Evolutionary conservation across 2,888 invertebrate species (phyloP).

Genomic region (Anoncus sp.): DNA sequence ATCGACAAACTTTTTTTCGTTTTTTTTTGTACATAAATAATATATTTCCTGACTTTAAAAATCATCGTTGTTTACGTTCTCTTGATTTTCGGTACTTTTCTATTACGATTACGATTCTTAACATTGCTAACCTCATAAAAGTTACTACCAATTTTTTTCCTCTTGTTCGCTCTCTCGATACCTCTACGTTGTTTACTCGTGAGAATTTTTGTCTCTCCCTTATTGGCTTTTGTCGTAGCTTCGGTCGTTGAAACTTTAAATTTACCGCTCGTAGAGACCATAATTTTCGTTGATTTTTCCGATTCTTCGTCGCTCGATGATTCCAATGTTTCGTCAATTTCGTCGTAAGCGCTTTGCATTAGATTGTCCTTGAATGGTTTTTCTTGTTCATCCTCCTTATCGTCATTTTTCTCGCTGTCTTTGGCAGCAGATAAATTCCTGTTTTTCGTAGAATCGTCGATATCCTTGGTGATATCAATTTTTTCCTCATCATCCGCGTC

Average conservation of each 20-base stretch:
- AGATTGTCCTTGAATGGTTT: conserved; percentile 82
- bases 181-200: conserved; percentile 92
- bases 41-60: neutral
- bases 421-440: neutral
- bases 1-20: neutral
- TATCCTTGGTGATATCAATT: conserved; percentile 12
- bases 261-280: conserved; percentile 81
- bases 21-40: conserved; percentile 20
- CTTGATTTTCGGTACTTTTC: conserved; percentile 83
- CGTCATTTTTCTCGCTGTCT: conserved; percentile 35
- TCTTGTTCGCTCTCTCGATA: conserved; percentile 89
- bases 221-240: conserved; percentile 43
- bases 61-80: conserved; percentile 44
- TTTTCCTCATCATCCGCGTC: conserved; percentile 77
- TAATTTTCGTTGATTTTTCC: conserved; percentile 84
- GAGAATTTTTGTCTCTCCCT: conserved; percentile 74
- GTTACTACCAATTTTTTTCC: conserved; percentile 94
- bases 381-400: conserved; percentile 65
- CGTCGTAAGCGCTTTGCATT: conserved; percentile 77
- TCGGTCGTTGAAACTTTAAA: conserved; percentile 83
- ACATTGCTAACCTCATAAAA: conserved; percentile 96
- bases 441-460: neutral
- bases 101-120: conserved; percentile 92
- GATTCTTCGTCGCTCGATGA: conserved; percentile 85
- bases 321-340: conserved; percentile 81